These are phyloP conservation scores for Watsonalla cultraria DNA, from an alignment of 2,888 invertebrate genomes.

Conservation along the genomic window DNA sequence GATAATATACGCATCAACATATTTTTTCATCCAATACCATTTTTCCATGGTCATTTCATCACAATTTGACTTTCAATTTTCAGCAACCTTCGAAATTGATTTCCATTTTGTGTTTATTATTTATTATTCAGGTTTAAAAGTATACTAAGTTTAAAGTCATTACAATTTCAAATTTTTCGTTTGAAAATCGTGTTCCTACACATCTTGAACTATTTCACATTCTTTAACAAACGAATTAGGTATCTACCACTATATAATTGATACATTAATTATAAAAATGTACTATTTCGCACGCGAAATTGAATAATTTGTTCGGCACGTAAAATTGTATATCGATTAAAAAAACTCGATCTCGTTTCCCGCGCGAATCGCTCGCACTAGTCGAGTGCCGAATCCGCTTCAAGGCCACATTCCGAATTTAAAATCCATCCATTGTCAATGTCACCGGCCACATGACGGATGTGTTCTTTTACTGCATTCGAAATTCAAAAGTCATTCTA, in stretches of 20 bases:
- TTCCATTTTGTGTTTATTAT: conserved; percentile 3
- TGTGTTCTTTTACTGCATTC: conserved; percentile 48
- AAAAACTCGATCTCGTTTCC: conserved; percentile 55
- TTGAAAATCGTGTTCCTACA: too few relatives aligned
- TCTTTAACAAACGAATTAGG: too few relatives aligned
- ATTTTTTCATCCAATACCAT: conserved; percentile 20
- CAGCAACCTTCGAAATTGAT: conserved; percentile 31
- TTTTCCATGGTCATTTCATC: conserved; percentile 16
- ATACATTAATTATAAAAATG: conserved; percentile 1
- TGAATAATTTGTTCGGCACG: conserved; percentile 28
- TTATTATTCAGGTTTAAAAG: too few relatives aligned
- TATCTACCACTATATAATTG: background rate
- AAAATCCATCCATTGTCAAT: conserved; percentile 69
- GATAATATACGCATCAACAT: conserved; percentile 10
- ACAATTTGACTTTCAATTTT: conserved; percentile 45
- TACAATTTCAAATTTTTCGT: too few relatives aligned
- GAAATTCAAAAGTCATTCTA: conserved; percentile 11
- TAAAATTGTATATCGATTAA: conserved; percentile 28
- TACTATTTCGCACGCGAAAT: conserved; percentile 38
- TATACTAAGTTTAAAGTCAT: too few relatives aligned
- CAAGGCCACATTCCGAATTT: conserved; percentile 75
- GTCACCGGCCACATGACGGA: conserved; percentile 62
- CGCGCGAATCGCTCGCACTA: conserved; percentile 53
- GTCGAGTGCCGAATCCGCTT: conserved; percentile 61
- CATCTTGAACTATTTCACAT: too few relatives aligned